A percentile compares a stretch with the other conserved stretches of the same genome.
These are phyloP conservation scores for Linepithema humile DNA, from an alignment of 1,140 invertebrate genomes.

Conservation along the genomic window DNA sequence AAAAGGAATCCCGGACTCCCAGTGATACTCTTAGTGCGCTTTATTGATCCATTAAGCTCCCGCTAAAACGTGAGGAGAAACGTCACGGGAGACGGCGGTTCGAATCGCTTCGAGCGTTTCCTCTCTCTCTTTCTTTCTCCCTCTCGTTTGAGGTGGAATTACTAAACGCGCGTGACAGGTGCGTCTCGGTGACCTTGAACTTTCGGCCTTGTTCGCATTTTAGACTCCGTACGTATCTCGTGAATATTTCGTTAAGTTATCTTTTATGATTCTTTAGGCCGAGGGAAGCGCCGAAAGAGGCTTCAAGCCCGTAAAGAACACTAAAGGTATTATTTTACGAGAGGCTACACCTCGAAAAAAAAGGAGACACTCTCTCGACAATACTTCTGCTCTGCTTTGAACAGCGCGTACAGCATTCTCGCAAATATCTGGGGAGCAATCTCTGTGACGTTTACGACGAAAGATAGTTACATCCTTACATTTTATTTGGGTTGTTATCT, in stretches of 20 bases:
- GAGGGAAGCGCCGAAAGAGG: not conserved
- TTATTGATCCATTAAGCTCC: conserved; percentile 43
- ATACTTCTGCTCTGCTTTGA: conserved; percentile 4
- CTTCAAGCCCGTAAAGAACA: not conserved
- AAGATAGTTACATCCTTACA: not conserved
- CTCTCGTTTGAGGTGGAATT: conserved; percentile 10
- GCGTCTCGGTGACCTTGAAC: conserved; percentile 25
- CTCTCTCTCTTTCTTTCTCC: not conserved
- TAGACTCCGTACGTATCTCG: conserved; percentile 2
- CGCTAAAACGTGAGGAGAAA: conserved; percentile 10
- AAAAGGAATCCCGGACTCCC: conserved; percentile 14
- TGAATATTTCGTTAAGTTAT: conserved; percentile 50
- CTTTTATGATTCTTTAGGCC: conserved; percentile 13
- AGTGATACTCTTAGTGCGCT: conserved; percentile 19
- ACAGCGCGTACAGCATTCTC: not conserved
- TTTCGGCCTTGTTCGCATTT: conserved; percentile 16
- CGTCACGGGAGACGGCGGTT: not conserved
- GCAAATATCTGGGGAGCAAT: conserved; percentile 8
- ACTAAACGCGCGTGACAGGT: conserved; percentile 44
- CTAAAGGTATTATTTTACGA: not conserved
- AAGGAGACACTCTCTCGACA: not conserved
- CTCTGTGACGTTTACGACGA: not conserved
- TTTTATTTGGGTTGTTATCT: conserved; percentile 24
- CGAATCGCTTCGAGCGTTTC: not conserved
- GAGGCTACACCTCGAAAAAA: not conserved